These are phyloP conservation scores for Chymomyza procnemis DNA, from an alignment of 2,888 invertebrate genomes.

Conservation along the genomic window DNA sequence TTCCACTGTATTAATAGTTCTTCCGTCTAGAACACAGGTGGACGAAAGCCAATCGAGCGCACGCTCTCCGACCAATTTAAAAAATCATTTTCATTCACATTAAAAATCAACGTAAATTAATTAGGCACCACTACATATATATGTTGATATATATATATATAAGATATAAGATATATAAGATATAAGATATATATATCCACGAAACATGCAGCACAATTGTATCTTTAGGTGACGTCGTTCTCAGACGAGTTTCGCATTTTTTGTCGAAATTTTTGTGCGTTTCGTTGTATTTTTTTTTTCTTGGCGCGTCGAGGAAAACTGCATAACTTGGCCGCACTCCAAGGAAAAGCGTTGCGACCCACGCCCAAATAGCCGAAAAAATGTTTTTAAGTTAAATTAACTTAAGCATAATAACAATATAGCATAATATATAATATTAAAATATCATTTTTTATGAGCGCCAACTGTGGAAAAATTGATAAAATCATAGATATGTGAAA, in stretches of 20 bases:
- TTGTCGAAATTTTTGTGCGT: conserved; percentile 35
- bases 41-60: not conserved
- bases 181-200: conserved; percentile 2
- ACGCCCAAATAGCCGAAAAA: conserved; percentile 38
- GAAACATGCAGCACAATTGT: not conserved
- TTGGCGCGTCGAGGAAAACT: conserved; percentile 50
- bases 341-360: conserved; percentile 43
- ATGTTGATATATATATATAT: not conserved
- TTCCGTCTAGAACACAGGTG: not conserved
- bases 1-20: not conserved
- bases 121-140: conserved; percentile 41
- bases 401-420: conserved; percentile 11
- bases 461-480: conserved; percentile 59
- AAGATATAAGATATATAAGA: not conserved
- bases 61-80: conserved; percentile 44
- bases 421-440: conserved; percentile 46
- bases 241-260: conserved; percentile 23
- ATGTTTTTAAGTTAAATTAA: not conserved
- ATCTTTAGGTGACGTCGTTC: conserved; percentile 38
- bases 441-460: conserved; percentile 63
- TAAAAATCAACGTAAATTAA: conserved; percentile 58
- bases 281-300: conserved; percentile 64
- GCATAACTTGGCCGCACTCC: conserved; percentile 69
- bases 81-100: conserved; percentile 50
- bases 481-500: conserved; percentile 32